Evolutionary conservation across 2,888 invertebrate genomes (phyloP).

Genomic region (Polydrusus pterygomalis): DNA sequence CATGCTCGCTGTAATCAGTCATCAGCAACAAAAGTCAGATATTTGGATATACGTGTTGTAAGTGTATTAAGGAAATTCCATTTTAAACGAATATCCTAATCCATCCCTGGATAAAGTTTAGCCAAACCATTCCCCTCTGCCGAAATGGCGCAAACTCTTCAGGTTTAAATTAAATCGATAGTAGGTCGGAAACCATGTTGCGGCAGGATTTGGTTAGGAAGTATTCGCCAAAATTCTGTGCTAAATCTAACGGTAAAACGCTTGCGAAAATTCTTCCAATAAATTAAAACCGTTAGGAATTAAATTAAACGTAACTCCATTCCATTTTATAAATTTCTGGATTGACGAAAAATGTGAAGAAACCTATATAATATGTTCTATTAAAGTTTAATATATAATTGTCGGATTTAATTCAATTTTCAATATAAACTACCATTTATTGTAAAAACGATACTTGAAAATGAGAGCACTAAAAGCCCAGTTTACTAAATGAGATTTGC

Average conservation of each 20-base stretch:
- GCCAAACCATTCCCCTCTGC: slow-evolving; percentile 24
- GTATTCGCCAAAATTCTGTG: background rate
- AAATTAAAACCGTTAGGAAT: background rate
- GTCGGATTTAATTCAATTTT: too few species aligned
- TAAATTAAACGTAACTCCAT: background rate
- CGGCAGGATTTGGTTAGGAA: slow-evolving; percentile 16
- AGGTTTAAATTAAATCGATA: slow-evolving; percentile 34
- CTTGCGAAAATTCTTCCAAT: slow-evolving; percentile 17
- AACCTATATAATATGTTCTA: background rate
- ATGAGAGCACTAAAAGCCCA: too few species aligned
- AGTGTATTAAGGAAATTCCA: slow-evolving; percentile 18
- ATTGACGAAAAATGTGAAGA: slow-evolving; percentile 6
- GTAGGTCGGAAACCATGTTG: slow-evolving; percentile 38
- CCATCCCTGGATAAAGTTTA: slow-evolving; percentile 44
- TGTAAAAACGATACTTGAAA: too few species aligned
- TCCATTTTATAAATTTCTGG: too few species aligned
- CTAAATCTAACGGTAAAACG: background rate
- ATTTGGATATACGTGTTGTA: background rate
- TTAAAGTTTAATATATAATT: slow-evolving; percentile 9
- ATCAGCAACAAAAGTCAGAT: background rate
- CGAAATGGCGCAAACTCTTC: slow-evolving; percentile 38
- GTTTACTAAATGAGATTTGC: too few species aligned
- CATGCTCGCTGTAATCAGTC: background rate
- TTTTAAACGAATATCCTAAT: slow-evolving; percentile 10
- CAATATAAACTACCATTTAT: too few species aligned